phyloP scores from a whole-genome alignment of 1,140 invertebrate species.

The Aphelinus certus region DNA sequence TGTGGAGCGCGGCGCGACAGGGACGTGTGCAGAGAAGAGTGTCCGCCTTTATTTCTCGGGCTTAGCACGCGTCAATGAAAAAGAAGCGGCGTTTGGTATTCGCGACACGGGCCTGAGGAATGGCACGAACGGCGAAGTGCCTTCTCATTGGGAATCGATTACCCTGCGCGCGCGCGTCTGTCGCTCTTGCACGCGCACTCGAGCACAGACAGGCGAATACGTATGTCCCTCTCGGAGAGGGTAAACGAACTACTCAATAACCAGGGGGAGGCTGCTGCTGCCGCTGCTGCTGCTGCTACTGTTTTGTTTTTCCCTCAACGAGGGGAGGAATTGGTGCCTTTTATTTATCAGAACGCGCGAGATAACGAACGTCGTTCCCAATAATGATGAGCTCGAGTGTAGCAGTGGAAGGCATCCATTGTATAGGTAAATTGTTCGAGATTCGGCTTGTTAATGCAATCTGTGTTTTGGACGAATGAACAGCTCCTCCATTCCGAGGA shows the following conservation, averaged over 20 bases:
- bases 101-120: constrained; percentile 39
- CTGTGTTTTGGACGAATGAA: no score
- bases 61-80: constrained; percentile 31
- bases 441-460: no score
- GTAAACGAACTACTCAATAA: constrained; percentile 17
- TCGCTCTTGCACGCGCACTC: no score
- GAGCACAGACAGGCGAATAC: background rate
- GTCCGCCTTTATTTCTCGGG: constrained; percentile 31
- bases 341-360: no score
- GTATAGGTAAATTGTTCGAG: no score
- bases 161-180: background rate
- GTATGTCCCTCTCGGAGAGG: constrained; percentile 10
- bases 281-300: background rate
- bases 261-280: background rate
- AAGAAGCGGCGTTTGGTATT: constrained; percentile 44
- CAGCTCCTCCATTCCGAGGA: no score
- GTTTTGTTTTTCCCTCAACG: background rate
- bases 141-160: constrained; percentile 47
- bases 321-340: no score
- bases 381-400: no score
- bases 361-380: background rate
- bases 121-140: constrained; percentile 39
- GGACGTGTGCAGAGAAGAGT: constrained; percentile 3
- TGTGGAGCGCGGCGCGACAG: constrained; percentile 19
- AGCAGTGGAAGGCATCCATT: no score